Evolutionary conservation across 2,113 vertebrate genomes (phyloP), one percentile per base, ranked within the genome.

Genomic region (Chamaea fasciata): DNA sequence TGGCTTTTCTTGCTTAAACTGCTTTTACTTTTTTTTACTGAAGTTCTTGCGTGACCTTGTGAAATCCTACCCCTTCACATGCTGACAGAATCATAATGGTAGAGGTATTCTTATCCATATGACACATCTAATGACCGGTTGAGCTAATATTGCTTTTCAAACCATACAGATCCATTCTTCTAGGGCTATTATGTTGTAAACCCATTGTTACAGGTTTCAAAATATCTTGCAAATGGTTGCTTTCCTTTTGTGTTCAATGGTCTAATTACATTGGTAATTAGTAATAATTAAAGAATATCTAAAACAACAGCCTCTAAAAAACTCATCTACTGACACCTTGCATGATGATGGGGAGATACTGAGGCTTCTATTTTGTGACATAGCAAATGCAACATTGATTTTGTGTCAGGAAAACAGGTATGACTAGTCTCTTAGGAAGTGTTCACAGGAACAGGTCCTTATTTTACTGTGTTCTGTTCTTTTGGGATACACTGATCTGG

Each of bases 31-130:
- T 47, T 67, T 63, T 65, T 23, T 62, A 74, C 42, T 82, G 69
- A 84, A 84, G 37, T 41, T 81, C 75, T 86, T 56, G 33, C 55
- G 39, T 83, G 90, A 90, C 79, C 87, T 92, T 13, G 6, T 74
- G 90, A 96, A 95, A 96, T 63, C 68, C 60, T 92, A 86, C 44
- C 64, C 55, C 49, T 88, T 91, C 41, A 37, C 56, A 64, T 37
- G 63, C 82, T 87, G 86, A 90, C 88, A 88, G 90, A 88, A 80
- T 13, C 39, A 87, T 41, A 65, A 79, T 86, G 83, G 78, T 15
- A 35, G 71, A 86, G 33, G 44, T 95, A 95, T 90, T 93, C 64
- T 95, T 88, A 77, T 65, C 63, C 10, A 28, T 67, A 65, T 88
- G 82, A 91, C 42, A 49, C 59, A 83, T 44, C 76, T 92, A 88